Percentiles rank a stretch among this genome's conserved stretches.
phyloP scores from a whole-genome alignment of 2,113 vertebrate genomes.

The Rhabdornis inornatus region DNA sequence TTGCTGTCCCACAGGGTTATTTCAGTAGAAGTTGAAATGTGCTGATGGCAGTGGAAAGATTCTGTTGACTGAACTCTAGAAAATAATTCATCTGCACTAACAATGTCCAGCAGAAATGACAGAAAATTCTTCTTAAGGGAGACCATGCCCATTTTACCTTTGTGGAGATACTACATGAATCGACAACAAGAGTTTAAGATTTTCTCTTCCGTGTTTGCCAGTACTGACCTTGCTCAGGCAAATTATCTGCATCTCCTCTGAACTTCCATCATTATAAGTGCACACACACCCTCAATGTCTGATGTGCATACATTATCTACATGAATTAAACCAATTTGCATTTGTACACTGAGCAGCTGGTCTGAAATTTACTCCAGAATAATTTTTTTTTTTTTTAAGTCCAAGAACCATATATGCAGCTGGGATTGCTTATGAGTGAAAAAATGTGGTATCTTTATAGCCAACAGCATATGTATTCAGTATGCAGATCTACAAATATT shows the following conservation, averaged over 20 bases:
- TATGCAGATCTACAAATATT: conserved; percentile 49
- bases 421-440: conserved; percentile 58
- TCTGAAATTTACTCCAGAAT: conserved; percentile 43
- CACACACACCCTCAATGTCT: neutral
- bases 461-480: conserved; percentile 58
- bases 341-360: conserved; percentile 38
- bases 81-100: conserved; percentile 9
- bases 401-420: conserved; percentile 37
- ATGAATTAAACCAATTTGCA: conserved; percentile 57
- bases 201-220: neutral
- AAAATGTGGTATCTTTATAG: conserved; percentile 56
- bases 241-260: neutral
- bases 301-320: conserved; percentile 20
- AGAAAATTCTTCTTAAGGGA: neutral
- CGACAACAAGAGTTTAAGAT: neutral
- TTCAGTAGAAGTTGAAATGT: conserved; percentile 12
- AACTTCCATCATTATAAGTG: neutral
- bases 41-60: conserved; percentile 3
- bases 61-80: neutral
- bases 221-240: neutral
- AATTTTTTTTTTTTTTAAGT: neutral
- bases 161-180: neutral
- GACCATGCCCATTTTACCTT: neutral
- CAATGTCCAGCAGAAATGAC: neutral
- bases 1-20: neutral